Evolutionary conservation across 2,888 invertebrate species (phyloP), one percentile per base, ranked within the genome.

Genomic region (Pollenia amentaria): DNA sequence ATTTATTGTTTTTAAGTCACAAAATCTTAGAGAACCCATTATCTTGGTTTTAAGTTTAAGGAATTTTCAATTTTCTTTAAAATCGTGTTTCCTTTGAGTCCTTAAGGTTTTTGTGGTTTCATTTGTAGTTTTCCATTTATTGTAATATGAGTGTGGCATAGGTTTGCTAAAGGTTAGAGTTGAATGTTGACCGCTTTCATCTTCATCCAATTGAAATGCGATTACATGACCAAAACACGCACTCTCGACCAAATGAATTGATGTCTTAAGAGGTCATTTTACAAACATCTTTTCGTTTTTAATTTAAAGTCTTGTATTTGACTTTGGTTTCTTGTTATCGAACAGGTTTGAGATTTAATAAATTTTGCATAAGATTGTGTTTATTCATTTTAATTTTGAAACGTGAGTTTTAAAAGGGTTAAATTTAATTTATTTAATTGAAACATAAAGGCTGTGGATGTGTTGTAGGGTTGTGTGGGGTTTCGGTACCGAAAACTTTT

Each of bases 181-280:
- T 65, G 62, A 79, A 87, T 83, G 73, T 65, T 87, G 86, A 81
- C 80, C 80, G 73, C 65, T 73, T 81, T 87, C 77, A 77, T 76
- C 78, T 85, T 87, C 38, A 53, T 69, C 79, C 88, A 91, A 92
- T 90, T 91, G 91, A 91, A 92, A 92, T 92, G 90, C 91, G 92
- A 92, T 92, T 92, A 92, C 92, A 92, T 90, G 91, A 92, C 92
- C 92, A 91, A 90, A 89, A 92, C 92, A 92, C 90, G 90, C 90
- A 91, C 89, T 91, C 53, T 82, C 76, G 62, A 82, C 82, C 82
- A 8, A 16, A 69, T 53, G 53, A 69, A 53, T 76, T 70, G 89
- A 88, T 88, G 90, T 89, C 91, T 92, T 92, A 91, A 87, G 69
- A 89, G 88, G 89, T 89, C 69, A 48, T 70, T 69, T 76, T 51